Percentiles rank a stretch among this genome's conserved stretches.
These are phyloP conservation scores for Coenobita brevimanus DNA, from an alignment of 1,140 invertebrate genomes.

Conservation along the genomic window DNA sequence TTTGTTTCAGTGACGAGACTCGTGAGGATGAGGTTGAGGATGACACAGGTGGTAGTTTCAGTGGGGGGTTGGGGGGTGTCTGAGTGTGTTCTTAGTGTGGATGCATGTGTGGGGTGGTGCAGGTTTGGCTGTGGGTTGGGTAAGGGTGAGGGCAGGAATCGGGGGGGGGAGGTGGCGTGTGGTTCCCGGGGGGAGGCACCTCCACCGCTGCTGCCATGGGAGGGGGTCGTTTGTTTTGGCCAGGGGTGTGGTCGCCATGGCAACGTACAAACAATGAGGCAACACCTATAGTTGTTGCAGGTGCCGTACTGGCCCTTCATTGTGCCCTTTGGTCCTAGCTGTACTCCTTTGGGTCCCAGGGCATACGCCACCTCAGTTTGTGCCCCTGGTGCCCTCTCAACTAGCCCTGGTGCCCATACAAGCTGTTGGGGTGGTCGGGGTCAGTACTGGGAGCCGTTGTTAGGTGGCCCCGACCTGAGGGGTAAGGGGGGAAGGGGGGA, in stretches of 20 bases:
- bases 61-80: no score
- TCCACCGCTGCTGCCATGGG: neutral
- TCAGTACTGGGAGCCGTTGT: neutral
- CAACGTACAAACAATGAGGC: slow-evolving; percentile 38
- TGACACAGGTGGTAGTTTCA: no score
- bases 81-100: no score
- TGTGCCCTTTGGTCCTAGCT: neutral
- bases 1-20: no score
- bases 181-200: neutral
- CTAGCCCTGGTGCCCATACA: neutral
- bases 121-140: neutral
- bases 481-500: neutral
- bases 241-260: slow-evolving; percentile 33
- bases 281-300: slow-evolving; percentile 14
- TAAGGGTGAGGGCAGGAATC: neutral
- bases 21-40: no score
- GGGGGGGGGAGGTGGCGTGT: neutral
- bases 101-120: no score
- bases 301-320: slow-evolving; percentile 12
- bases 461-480: neutral
- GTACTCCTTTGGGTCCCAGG: neutral
- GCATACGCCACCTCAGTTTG: neutral
- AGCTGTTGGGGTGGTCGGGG: neutral
- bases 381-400: neutral
- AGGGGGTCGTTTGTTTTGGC: slow-evolving; percentile 46